Percentiles rank a stretch among this genome's conserved stretches.
Evolutionary conservation across 2,797 vertebrate genomes (phyloP).

Genomic region (Gallinago nigripennis): DNA sequence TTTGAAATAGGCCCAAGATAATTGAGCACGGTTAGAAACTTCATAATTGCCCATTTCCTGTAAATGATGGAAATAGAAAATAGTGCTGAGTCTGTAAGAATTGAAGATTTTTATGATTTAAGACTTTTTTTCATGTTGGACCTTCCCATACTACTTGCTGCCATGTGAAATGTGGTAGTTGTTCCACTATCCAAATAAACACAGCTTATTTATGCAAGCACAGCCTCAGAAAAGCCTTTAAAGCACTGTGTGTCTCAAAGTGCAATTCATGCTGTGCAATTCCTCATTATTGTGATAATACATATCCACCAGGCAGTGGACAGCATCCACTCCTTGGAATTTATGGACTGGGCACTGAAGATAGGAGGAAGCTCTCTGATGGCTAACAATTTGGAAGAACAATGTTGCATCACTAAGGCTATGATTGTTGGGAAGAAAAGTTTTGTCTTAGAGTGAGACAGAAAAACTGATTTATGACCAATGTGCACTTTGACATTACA

Average conservation of each 20-base stretch:
- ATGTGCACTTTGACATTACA: not conserved
- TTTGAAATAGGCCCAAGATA: not conserved
- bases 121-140: not conserved
- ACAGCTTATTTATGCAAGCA: not conserved
- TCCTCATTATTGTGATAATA: not conserved
- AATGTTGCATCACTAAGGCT: not conserved
- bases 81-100: not conserved
- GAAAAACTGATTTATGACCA: not conserved
- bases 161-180: not conserved
- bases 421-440: not conserved
- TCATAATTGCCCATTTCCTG: not conserved
- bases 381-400: not conserved
- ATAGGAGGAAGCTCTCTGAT: not conserved
- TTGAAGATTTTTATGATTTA: not conserved
- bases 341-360: not conserved
- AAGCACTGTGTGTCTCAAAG: not conserved
- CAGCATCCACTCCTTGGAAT: not conserved
- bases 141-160: not conserved
- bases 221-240: not conserved
- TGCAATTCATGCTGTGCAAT: not conserved
- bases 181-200: not conserved
- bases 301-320: not conserved
- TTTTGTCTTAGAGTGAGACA: not conserved
- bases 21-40: not conserved
- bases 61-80: not conserved